Percentiles rank a stretch among this genome's conserved stretches.
Evolutionary conservation across 2,113 vertebrate genomes (phyloP).

Genomic region (Platysteira castanea): DNA sequence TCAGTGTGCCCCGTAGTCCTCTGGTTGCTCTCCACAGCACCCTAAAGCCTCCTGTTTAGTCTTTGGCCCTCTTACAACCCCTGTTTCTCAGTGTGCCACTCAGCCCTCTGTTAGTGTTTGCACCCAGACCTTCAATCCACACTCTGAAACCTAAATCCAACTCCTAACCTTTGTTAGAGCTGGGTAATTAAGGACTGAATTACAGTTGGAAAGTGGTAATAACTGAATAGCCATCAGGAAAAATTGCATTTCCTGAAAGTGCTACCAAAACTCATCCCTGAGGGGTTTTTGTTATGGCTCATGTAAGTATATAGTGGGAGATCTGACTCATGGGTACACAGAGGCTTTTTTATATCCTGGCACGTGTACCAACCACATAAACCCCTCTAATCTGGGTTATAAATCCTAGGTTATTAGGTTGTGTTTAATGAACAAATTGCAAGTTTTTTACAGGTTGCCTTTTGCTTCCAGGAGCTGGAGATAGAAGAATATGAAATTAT

Average conservation of each 20-base stretch:
- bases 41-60: neutral
- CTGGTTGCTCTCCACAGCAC: neutral
- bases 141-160: neutral
- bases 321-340: neutral
- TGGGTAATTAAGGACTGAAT: neutral
- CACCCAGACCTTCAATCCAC: neutral
- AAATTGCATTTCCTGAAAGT: neutral
- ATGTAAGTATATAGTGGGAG: neutral
- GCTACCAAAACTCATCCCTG: neutral
- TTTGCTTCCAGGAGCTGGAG: neutral
- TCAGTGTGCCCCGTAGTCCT: neutral
- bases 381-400: neutral
- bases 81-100: neutral
- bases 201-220: neutral
- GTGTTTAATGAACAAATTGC: neutral
- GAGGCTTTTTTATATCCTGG: neutral
- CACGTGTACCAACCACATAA: neutral
- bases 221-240: neutral
- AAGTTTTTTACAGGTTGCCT: neutral
- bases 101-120: neutral
- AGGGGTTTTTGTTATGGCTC: neutral
- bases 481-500: neutral
- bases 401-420: neutral
- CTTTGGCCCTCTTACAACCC: neutral
- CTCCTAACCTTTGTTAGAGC: neutral